Evolutionary conservation across 2,888 invertebrate genomes (phyloP), one percentile per base, ranked within the genome.

Genomic region (Ceraclea dissimilis): DNA sequence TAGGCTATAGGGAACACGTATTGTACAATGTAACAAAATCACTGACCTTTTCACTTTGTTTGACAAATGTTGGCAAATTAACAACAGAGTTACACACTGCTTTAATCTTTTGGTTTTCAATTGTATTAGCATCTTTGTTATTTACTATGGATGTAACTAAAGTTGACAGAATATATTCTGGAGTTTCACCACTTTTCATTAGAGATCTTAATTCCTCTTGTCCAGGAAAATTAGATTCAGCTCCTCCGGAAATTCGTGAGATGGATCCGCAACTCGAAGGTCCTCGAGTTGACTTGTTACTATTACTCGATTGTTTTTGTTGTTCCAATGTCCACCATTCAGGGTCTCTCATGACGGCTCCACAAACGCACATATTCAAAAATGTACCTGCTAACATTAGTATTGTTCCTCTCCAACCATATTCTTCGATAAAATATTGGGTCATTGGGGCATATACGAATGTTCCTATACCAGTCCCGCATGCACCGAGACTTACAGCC

Each of bases 401-500:
- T 16, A 88, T 85, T 1, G 90, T 85, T 11, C 90, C 91, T 59
- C 90, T 79, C 93, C 93, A 93, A n/a, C 88, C 88, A 67, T 81
- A 93, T 63, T 85, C 82, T 58, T 83, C 79, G 43, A 92, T 82
- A 57, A 90, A 82, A 69, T 81, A 87, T 60, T 87, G 86, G 0
- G 91, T 91, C 73, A 93, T 80, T 0, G 92, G 92, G 6, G 93
- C 90, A 68, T 91, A 92, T 1, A 93, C 73, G 66, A 93, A 90
- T 0, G 93, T 94, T 11, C 93, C 93, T 49, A 92, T 85, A 0
- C 93, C 93, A 0, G 91, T 91, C 5, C 93, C 93, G 64, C 91
- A 90, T 0, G 92, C 92, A 1, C 91, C 90, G 54, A 93, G 75
- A 2, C 93, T 90, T 2, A 91, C 90, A 2, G 93, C 93, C 61